Conservation (phyloP, 2,797 vertebrate genomes). For the Oryzias dopingdopingensis region DNA sequence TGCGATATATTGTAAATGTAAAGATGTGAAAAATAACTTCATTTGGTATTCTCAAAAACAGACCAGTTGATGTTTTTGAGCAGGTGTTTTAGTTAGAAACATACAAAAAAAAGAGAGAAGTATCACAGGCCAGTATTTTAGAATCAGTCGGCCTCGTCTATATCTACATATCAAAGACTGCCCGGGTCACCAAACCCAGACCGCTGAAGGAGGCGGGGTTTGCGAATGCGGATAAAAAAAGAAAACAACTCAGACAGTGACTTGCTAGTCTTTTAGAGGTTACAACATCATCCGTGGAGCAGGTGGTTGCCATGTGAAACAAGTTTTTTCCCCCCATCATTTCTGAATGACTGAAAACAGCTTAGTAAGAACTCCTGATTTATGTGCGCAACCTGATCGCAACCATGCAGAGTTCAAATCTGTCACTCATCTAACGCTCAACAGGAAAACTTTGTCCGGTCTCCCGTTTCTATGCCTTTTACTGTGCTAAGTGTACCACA, state of each 20-base stretch:
- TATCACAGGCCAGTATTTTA: constrained; percentile 57
- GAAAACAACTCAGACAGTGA: constrained; percentile 37
- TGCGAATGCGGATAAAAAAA: constrained; percentile 60
- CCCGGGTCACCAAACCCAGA: constrained; percentile 50
- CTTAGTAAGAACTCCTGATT: constrained; percentile 66
- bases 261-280: constrained; percentile 51
- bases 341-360: constrained; percentile 48
- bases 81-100: constrained; percentile 69
- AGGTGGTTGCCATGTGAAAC: constrained; percentile 27
- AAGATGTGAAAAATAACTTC: constrained; percentile 88
- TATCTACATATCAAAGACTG: constrained; percentile 75
- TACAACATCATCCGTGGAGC: constrained; percentile 41
- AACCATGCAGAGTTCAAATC: constrained; percentile 60
- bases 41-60: constrained; percentile 85
- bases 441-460: constrained; percentile 50
- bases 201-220: constrained; percentile 40
- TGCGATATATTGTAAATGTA: constrained; percentile 78
- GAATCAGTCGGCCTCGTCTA: constrained; percentile 65
- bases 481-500: constrained; percentile 80
- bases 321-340: constrained; percentile 21
- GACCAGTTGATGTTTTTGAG: constrained; percentile 82
- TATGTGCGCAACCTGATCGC: constrained; percentile 55
- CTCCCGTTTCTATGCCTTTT: constrained; percentile 77
- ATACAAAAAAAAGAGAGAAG: constrained; percentile 18
- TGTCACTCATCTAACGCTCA: constrained; percentile 64